Evolutionary conservation across 2,113 vertebrate genomes (phyloP), one percentile per base, ranked within the genome.

Genomic region (Ailurus styani): DNA sequence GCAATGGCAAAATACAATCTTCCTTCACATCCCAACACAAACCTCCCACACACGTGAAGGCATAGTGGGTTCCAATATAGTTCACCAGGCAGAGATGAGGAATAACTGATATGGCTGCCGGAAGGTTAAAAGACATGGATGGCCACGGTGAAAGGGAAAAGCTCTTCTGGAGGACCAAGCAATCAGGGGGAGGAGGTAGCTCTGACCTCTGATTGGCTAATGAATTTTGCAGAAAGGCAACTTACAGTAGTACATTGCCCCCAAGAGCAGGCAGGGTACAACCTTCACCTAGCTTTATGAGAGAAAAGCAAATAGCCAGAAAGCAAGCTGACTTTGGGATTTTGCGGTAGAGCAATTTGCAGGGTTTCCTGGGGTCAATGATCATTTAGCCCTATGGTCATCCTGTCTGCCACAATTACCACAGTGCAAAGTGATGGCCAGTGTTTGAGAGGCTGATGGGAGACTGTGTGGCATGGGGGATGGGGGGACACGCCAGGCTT

Each of bases 181-280:
- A 17, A 34, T 90, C 27, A 2, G 54, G 29, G 55, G 54, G 66
- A 88, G 70, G 79, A 95, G 84, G 62, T 52, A 50, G 73, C 68
- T 87, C 85, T 85, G 91, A 84, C 92, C 87, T 97, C 93, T 92
- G 93, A 83, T 93, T 93, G 2, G 5, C 89, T 91, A 85, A 97
- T 96, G 96, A 95, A 97, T 98, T 97, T 97, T 96, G 87, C 90
- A 95, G 92, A 91, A 97, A 96, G 75, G 87, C 79, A 96, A 77
- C 87, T 78, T 95, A 68, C 81, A 73, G 31, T 87, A 73, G 31
- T 87, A 42, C 52, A 12, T 54, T 90, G 87, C 31, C 84, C 96
- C 73, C 62, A 70, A 91, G 87, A 87, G 87, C 79, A 79, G 37
- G 37, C 73, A 62, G 91, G 93, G 54, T 73, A 52, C 34, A 85